phyloP scores from a whole-genome alignment of 2,888 invertebrate genomes.

The Platycnemis pennipes region DNA sequence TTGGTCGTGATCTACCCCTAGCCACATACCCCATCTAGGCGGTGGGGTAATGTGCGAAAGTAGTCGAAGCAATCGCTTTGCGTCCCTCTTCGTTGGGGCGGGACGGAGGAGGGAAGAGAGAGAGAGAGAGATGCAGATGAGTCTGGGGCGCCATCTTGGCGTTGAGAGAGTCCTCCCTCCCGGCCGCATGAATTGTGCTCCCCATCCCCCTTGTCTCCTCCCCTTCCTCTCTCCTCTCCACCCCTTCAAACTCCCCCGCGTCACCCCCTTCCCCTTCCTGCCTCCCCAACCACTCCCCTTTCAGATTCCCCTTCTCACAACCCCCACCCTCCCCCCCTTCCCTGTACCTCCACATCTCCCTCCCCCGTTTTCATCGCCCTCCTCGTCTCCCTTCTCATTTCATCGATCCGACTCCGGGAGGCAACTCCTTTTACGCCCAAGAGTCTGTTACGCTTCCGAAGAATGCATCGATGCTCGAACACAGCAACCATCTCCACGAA shows the following conservation, averaged over 20 bases:
- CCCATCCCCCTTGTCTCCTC: background rate
- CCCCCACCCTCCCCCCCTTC: background rate
- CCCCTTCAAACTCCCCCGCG: background rate
- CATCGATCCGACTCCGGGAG: slow-evolving; percentile 1
- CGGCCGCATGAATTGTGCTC: background rate
- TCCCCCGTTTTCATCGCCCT: background rate
- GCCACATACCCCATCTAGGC: too few species aligned
- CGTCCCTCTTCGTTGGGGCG: too few species aligned
- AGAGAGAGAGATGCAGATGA: background rate
- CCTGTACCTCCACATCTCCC: background rate
- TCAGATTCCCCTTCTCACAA: background rate
- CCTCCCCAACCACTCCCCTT: background rate
- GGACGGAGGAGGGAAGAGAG: too few species aligned
- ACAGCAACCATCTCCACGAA: background rate
- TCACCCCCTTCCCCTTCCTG: background rate
- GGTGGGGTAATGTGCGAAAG: too few species aligned
- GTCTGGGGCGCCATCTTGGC: background rate
- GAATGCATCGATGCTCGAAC: background rate
- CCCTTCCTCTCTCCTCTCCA: background rate
- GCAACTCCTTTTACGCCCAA: background rate
- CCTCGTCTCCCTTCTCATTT: background rate
- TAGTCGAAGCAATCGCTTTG: too few species aligned
- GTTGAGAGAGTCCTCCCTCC: background rate
- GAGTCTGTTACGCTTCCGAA: slow-evolving; percentile 22
- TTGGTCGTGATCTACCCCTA: too few species aligned